Conservation (phyloP, 2,888 invertebrate genomes). For the Aphelenchoides bicaudatus region DNA sequence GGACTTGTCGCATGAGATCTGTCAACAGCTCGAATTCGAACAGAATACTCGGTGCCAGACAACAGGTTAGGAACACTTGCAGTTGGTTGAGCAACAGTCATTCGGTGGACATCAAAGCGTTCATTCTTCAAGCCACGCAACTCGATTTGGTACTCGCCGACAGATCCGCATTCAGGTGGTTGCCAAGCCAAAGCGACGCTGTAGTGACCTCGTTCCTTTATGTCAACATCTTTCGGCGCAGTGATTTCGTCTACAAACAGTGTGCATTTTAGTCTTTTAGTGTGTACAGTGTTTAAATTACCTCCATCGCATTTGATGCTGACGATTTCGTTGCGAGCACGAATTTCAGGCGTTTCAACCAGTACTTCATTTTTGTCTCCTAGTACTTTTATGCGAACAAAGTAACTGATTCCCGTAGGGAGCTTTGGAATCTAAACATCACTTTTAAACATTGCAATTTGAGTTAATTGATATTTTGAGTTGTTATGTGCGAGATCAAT, state of each 20-base stretch:
- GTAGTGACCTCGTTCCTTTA: conserved; percentile 49
- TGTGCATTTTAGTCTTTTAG: too few species aligned
- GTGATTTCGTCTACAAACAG: conserved; percentile 55
- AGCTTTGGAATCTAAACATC: conserved; percentile 53
- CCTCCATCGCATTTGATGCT: conserved; percentile 57
- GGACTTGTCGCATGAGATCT: conserved; percentile 52
- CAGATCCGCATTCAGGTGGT: conserved; percentile 58
- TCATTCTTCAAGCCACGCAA: conserved; percentile 46
- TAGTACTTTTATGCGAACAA: conserved; percentile 59
- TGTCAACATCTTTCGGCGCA: conserved; percentile 50
- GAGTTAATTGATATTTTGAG: too few species aligned
- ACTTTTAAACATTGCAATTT: too few species aligned
- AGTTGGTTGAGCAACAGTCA: conserved; percentile 57
- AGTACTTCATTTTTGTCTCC: conserved; percentile 57
- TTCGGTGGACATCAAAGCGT: conserved; percentile 58
- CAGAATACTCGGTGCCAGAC: conserved; percentile 57
- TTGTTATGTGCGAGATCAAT: too few species aligned
- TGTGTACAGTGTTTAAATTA: conserved; percentile 24
- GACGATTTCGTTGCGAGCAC: conserved; percentile 59
- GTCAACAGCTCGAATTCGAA: conserved; percentile 57
- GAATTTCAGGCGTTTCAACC: conserved; percentile 60
- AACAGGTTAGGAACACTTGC: conserved; percentile 57
- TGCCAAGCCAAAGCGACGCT: conserved; percentile 58
- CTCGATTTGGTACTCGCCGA: conserved; percentile 58
- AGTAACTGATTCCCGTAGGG: conserved; percentile 58